Conservation (phyloP, 2,888 invertebrate genomes). For the Aphidius colemani region DNA sequence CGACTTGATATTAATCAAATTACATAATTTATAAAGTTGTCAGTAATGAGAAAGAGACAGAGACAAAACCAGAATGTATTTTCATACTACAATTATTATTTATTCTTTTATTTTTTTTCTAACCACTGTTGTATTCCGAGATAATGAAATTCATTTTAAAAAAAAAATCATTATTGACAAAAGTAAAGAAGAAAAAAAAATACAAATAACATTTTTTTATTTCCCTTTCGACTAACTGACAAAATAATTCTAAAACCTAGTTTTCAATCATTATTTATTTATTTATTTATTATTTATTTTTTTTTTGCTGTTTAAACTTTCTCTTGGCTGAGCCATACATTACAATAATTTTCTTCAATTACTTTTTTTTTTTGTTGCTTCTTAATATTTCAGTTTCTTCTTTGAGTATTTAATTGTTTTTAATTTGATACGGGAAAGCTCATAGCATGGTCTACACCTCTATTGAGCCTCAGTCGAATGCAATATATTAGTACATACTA, state of each 20-base stretch:
- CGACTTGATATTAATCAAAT: not conserved
- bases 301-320: constrained; percentile 10
- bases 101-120: constrained; percentile 21
- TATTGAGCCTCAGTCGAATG: constrained; percentile 33
- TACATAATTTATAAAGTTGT: too few relatives aligned
- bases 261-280: not conserved
- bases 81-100: constrained; percentile 10
- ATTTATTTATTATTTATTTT: not conserved
- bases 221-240: not conserved
- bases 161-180: not conserved
- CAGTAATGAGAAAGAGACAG: too few relatives aligned
- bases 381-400: constrained; percentile 6
- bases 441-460: constrained; percentile 32
- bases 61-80: too few relatives aligned
- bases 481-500: constrained; percentile 23
- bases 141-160: not conserved
- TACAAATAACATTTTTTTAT: too few relatives aligned
- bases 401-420: not conserved
- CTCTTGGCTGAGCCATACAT: constrained; percentile 11
- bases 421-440: constrained; percentile 24
- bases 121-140: not conserved
- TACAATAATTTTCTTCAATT: constrained; percentile 1
- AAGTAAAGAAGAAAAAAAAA: not conserved
- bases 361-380: constrained; percentile 12
- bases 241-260: not conserved